These are phyloP conservation scores for Pardalotus punctatus DNA, from an alignment of 2,113 vertebrate genomes.

Conservation along the genomic window DNA sequence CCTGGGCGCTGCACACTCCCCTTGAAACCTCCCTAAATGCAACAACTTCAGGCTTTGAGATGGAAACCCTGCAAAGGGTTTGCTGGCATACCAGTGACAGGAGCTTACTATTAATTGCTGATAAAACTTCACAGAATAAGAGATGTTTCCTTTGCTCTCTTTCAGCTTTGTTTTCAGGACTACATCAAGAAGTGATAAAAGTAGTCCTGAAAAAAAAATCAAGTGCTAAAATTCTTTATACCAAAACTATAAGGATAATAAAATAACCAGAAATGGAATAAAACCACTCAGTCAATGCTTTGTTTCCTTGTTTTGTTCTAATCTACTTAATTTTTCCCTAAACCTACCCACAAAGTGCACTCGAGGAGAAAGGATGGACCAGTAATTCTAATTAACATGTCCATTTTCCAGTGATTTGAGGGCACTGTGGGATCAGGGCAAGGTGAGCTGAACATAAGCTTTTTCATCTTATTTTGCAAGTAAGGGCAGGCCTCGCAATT, in stretches of 20 bases:
- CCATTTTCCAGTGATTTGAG: background rate
- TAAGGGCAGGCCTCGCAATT: background rate
- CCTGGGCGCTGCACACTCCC: background rate
- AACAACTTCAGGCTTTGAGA: background rate
- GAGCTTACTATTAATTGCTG: background rate
- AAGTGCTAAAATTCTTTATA: background rate
- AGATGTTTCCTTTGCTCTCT: background rate
- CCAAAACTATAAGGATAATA: background rate
- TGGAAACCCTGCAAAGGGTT: background rate
- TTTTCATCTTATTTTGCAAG: slow-evolving; percentile 23
- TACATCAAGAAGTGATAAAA: background rate
- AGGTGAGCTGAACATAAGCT: background rate
- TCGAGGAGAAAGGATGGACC: background rate
- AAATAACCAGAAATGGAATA: background rate
- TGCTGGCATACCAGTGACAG: background rate
- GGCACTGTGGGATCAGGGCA: background rate
- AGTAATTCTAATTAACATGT: background rate
- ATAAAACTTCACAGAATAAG: background rate
- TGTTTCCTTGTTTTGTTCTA: background rate
- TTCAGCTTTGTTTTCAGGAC: background rate
- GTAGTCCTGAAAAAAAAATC: background rate
- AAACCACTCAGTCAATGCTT: background rate
- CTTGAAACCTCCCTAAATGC: background rate
- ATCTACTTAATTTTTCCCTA: background rate
- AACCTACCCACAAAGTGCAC: background rate